Evolutionary conservation across 2,797 vertebrate genomes (phyloP).

Genomic region (Brachymystax lenok): DNA sequence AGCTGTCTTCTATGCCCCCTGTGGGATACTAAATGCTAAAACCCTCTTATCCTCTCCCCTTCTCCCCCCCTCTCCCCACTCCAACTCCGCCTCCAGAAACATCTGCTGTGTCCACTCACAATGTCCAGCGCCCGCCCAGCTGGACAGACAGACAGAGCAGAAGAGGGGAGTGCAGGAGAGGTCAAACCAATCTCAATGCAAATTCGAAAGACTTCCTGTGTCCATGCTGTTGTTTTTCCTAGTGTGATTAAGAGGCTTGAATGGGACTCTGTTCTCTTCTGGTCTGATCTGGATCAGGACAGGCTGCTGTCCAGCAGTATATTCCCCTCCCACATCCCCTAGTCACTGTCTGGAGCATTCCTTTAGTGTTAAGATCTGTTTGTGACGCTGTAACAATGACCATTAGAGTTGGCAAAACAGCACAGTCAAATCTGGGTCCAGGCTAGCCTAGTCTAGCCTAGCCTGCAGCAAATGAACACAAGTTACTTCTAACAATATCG

Average conservation of each 20-base stretch:
- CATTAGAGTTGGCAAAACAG: background rate
- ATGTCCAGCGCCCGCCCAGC: slow-evolving; percentile 12
- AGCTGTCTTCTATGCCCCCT: slow-evolving; percentile 62
- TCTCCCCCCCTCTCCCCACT: slow-evolving; percentile 25
- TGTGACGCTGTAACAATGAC: background rate
- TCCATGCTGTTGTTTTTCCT: slow-evolving; percentile 7
- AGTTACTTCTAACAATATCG: slow-evolving; percentile 51
- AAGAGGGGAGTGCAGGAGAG: slow-evolving; percentile 48
- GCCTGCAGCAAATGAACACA: slow-evolving; percentile 36
- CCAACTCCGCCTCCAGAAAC: slow-evolving; percentile 64
- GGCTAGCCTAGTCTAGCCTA: slow-evolving; percentile 31
- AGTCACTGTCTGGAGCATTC: slow-evolving; percentile 24
- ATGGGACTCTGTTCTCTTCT: slow-evolving; percentile 56
- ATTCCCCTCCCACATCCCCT: background rate
- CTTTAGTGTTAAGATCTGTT: slow-evolving; percentile 31
- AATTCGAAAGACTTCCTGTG: slow-evolving; percentile 71
- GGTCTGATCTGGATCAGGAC: background rate
- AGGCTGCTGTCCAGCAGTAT: slow-evolving; percentile 1
- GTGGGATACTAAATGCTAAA: slow-evolving; percentile 20
- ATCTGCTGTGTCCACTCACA: slow-evolving; percentile 76
- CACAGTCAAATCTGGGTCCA: background rate
- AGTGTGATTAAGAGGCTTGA: slow-evolving; percentile 40
- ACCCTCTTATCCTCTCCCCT: slow-evolving; percentile 43
- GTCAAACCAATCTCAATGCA: slow-evolving; percentile 70
- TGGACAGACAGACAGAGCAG: background rate